Base-by-base conservation (phyloP, 2,797 vertebrate species). In the Momotus momota region DNA sequence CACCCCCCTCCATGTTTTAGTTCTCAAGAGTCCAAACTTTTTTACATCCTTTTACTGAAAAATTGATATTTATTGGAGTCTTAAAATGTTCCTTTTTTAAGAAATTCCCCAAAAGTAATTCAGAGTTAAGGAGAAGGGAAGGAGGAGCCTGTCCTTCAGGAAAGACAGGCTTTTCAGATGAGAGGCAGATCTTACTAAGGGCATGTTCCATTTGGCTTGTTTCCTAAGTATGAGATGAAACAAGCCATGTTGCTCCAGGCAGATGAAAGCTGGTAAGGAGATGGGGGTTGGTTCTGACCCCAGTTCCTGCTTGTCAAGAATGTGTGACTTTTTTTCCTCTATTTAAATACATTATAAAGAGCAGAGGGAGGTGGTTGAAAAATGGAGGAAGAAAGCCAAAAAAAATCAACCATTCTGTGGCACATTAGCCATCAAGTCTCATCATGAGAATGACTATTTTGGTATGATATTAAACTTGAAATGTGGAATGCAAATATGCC, bases 271-370 rank as follows among this genome's bases (percentile, higher is more conserved):
- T 94, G 79, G 88, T 41, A 97, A 95, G 40, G 66, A 83, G 81
- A 79, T 95, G 82, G 46, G 62, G 33, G 65, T 65, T 96, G 86
- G 12, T 92, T 91, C 71, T 96, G 89, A 97, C 96, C 92, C 61
- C 41, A 45, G 79, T 83, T 95, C 54, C 72, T 95, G 51, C 91
- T 96, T 96, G 95, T 96, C 89, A 93, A 79, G 95, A 96, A 95
- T 69, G 91, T 96, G 91, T 91, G 81, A 96, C 91, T 91, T 91
- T 91, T 92, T 18, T 91, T 88, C 71, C 35, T 89, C 71, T 78
- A 33, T 92, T 96, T 94, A 92, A 96, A 96, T 79, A 38, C 26
- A 82, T 80, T 77, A 83, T 65, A 61, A 93, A 89, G 74, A 94
- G 70, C 80, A 84, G 80, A 88, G 62, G 66, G 41, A 23, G 46